These are phyloP conservation scores for Fringilla coelebs DNA, from an alignment of 2,797 vertebrate genomes.

Conservation along the genomic window DNA sequence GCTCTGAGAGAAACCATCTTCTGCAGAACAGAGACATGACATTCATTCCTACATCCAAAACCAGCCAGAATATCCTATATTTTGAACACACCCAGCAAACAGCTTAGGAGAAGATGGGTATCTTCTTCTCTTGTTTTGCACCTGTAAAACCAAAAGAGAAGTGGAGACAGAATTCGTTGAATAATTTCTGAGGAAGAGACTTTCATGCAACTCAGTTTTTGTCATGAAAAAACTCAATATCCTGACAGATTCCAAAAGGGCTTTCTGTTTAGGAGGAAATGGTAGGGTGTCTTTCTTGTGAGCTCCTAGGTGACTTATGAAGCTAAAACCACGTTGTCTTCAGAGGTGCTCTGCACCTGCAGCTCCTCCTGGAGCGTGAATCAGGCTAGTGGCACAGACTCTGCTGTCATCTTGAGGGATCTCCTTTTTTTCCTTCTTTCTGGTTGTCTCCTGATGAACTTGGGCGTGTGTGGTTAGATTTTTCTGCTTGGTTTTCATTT, in stretches of 20 bases:
- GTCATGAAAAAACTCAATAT: not conserved
- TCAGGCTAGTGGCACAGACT: not conserved
- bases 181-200: not conserved
- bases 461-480: not conserved
- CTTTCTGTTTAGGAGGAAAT: not conserved
- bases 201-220: not conserved
- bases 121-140: not conserved
- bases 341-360: not conserved
- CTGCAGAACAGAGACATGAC: not conserved
- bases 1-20: not conserved
- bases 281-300: not conserved
- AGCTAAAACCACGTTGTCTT: fast-evolving
- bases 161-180: not conserved
- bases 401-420: not conserved
- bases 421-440: not conserved
- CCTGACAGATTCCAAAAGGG: not conserved
- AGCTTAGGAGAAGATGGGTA: not conserved
- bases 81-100: not conserved
- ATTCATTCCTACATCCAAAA: not conserved
- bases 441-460: not conserved
- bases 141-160: not conserved
- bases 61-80: not conserved
- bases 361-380: not conserved
- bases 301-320: not conserved
- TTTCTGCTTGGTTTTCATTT: slow-evolving; percentile 55